phyloP scores from a whole-genome alignment of 2,888 invertebrate species.

The Tridacna crocea region DNA sequence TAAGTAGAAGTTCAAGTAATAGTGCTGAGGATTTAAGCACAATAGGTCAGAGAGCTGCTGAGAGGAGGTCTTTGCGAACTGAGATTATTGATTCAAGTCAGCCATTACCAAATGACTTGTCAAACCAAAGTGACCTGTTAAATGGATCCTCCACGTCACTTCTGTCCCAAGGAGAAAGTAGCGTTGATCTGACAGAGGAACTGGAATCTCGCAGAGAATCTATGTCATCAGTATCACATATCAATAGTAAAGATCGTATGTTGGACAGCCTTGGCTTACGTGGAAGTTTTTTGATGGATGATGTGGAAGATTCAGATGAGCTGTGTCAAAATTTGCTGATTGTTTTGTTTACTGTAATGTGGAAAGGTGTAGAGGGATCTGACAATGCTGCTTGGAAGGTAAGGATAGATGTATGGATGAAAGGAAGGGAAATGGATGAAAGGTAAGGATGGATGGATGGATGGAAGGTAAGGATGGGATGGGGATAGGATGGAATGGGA shows the following conservation, averaged over 20 bases:
- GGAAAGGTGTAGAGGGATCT: slow-evolving; percentile 87
- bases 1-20: slow-evolving; percentile 79
- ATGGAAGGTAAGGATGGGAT: not conserved
- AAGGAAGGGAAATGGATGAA: not conserved
- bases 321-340: slow-evolving; percentile 87
- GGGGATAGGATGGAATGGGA: not conserved
- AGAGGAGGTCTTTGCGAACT: slow-evolving; percentile 42
- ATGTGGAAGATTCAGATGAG: slow-evolving; percentile 85
- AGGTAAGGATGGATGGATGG: not conserved
- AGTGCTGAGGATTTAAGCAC: slow-evolving; percentile 78
- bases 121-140: slow-evolving; percentile 19
- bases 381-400: slow-evolving; percentile 87
- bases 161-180: slow-evolving; percentile 59
- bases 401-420: slow-evolving; percentile 29
- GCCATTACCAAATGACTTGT: not conserved
- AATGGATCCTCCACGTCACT: slow-evolving; percentile 44
- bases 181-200: slow-evolving; percentile 37
- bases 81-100: slow-evolving; percentile 10
- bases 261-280: slow-evolving; percentile 74
- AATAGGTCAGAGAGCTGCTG: slow-evolving; percentile 53
- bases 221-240: slow-evolving; percentile 33
- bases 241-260: slow-evolving; percentile 53
- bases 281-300: slow-evolving; percentile 68
- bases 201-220: slow-evolving; percentile 46
- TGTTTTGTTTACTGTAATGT: slow-evolving; percentile 87